phyloP scores from a whole-genome alignment of 2,113 vertebrate species.

The Hystrix brachyura region DNA sequence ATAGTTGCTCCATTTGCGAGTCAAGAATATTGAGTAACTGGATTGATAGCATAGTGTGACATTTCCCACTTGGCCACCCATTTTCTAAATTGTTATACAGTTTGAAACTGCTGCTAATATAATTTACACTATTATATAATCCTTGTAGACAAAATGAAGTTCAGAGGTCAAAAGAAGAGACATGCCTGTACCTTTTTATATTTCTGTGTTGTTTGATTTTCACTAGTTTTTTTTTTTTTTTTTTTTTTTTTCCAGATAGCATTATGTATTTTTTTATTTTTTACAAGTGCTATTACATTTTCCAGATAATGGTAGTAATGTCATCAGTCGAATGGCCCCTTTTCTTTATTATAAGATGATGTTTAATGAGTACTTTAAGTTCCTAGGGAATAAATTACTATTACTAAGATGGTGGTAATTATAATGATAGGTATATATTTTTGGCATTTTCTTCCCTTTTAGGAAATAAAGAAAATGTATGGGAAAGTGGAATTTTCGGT shows the following conservation, averaged over 20 bases:
- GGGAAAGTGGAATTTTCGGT: neutral
- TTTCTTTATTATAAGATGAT: slow-evolving; percentile 56
- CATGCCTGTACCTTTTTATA: neutral
- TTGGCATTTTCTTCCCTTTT: neutral
- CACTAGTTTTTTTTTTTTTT: too few relatives aligned
- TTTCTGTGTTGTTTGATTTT: slow-evolving; percentile 48
- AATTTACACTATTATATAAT: slow-evolving; percentile 41
- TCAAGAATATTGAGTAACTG: neutral
- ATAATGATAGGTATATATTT: slow-evolving; percentile 16
- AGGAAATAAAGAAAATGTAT: slow-evolving; percentile 35
- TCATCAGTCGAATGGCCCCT: neutral
- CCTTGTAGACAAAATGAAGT: slow-evolving; percentile 51
- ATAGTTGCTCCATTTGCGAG: neutral
- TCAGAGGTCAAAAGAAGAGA: slow-evolving; percentile 19
- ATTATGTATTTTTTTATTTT: too few relatives aligned
- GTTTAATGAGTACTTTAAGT: slow-evolving; percentile 52
- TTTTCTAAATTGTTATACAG: slow-evolving; percentile 55
- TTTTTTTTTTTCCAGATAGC: too few relatives aligned
- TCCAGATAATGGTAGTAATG: slow-evolving; percentile 1
- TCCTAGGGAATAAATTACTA: slow-evolving; percentile 58
- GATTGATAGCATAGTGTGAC: neutral
- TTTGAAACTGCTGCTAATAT: slow-evolving; percentile 19
- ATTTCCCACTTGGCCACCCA: neutral
- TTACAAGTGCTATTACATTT: slow-evolving; percentile 21
- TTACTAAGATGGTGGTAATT: neutral